phyloP scores from a whole-genome alignment of 64 coral and sea anemone genomes.

The Dendrophyllia cribrosa region DNA sequence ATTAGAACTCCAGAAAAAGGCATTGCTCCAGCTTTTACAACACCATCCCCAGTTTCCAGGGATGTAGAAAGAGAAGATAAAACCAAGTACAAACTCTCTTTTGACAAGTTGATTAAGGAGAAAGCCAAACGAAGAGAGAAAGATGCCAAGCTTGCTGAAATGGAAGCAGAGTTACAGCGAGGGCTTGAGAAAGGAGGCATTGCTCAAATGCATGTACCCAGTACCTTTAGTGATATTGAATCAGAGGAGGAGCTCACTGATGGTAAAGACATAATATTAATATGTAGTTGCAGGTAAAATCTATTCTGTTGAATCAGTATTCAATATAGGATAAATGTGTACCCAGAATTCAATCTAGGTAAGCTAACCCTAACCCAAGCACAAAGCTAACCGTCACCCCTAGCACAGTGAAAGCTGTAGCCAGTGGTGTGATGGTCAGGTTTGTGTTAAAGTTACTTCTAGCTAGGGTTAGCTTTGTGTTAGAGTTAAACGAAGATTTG shows the following conservation, averaged over 20 bases:
- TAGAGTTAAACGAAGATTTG: too few relatives aligned
- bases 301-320: too few relatives aligned
- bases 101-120: constrained; percentile 72
- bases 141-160: constrained; percentile 61
- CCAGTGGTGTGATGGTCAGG: too few relatives aligned
- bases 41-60: constrained; percentile 24
- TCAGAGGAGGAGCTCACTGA: constrained; percentile 41
- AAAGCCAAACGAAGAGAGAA: constrained; percentile 56
- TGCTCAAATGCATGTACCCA: constrained; percentile 28
- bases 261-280: background rate
- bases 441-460: too few relatives aligned
- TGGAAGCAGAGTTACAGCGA: constrained; percentile 75
- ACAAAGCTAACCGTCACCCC: too few relatives aligned
- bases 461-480: too few relatives aligned
- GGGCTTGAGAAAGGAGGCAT: constrained; percentile 74
- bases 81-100: constrained; percentile 65
- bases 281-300: too few relatives aligned
- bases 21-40: constrained; percentile 21
- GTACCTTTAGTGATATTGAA: constrained; percentile 59
- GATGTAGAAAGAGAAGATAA: constrained; percentile 19
- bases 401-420: too few relatives aligned
- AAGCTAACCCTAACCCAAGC: too few relatives aligned
- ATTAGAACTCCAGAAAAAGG: constrained; percentile 78
- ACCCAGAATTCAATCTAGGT: too few relatives aligned
- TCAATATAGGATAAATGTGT: too few relatives aligned